Base-by-base conservation (phyloP, 2,113 vertebrate genomes). In the Poeciliopsis turrubarensis region DNA sequence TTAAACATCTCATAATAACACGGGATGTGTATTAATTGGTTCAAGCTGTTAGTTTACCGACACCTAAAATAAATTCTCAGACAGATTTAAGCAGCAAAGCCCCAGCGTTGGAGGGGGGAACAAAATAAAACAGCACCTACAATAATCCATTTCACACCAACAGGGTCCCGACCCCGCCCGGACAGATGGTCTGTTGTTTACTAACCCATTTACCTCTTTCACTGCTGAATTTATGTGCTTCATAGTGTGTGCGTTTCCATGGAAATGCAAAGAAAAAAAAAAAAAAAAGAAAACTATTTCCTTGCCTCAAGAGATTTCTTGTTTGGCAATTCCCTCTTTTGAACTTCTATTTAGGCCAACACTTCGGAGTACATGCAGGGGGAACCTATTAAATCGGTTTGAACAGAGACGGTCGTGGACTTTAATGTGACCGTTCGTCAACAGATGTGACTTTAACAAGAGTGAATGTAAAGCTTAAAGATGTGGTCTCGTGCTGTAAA, bases 291-390 rank as follows among this genome's bases (percentile, higher is more conserved):
- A n/a, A 78, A 82, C 70, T 80, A 73, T 81, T 78, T 73, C 57
- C 57, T 61, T 13, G 51, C 32, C 47, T 79, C 73, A 41, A 60
- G 70, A 72, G 76, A 78, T 65, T 37, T n/a, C 54, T 72, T 69
- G 57, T 65, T 79, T 67, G 76, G 41, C 65, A 74, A 79, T 72
- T 79, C 61, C 63, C 65, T 65, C 71, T 54, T 19, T 17, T 74
- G 54, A 83, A 81, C 78, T 75, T 63, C 62, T 71, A 86, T 82
- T 79, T 78, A 83, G 75, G 70, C 67, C 75, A 72, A 62, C 74
- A 65, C 44, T 26, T 14, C 17, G 26, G 60, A 47, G 68, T 60
- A 60, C 73, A 68, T 63, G 69, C 69, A 65, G 65, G 30, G 30
- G 47, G 60, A 79, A 82, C 47, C 74, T 26, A 79, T 74, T 65